Percentiles rank a stretch among this genome's conserved stretches.
Conservation (phyloP, 2,888 invertebrate genomes). For the Hermaeophaga mercurialis region DNA sequence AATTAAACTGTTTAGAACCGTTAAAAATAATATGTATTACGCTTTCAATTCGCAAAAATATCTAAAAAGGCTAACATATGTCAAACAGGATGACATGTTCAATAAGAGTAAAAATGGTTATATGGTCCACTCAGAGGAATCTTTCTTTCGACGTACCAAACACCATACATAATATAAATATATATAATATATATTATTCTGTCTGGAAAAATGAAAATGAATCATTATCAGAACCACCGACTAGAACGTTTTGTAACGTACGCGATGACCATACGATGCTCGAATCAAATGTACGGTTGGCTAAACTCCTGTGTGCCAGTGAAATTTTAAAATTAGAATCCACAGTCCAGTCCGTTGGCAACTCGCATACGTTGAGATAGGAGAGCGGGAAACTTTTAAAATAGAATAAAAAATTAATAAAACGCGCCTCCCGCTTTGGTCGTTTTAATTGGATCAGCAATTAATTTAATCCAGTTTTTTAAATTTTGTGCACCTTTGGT, state of each 20-base stretch:
- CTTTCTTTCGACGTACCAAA: too few relatives aligned
- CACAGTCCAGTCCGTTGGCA: slow-evolving; percentile 38
- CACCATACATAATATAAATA: too few relatives aligned
- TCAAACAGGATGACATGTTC: too few relatives aligned
- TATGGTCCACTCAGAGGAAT: too few relatives aligned
- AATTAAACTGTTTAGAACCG: too few relatives aligned
- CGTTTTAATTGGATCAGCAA: slow-evolving; percentile 21
- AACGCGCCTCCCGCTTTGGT: slow-evolving; percentile 17
- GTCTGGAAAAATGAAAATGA: slow-evolving; percentile 15
- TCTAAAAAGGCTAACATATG: too few relatives aligned
- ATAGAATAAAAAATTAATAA: slow-evolving; percentile 29
- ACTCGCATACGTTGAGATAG: slow-evolving; percentile 39
- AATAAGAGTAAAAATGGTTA: too few relatives aligned
- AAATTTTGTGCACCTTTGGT: slow-evolving; percentile 1
- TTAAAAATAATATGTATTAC: too few relatives aligned
- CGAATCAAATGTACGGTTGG: slow-evolving; percentile 3
- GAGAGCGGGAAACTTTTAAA: slow-evolving; percentile 37
- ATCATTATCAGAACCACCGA: slow-evolving; percentile 28
- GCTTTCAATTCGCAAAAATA: too few relatives aligned
- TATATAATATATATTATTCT: neutral
- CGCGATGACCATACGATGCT: slow-evolving; percentile 39
- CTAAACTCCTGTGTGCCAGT: slow-evolving; percentile 27
- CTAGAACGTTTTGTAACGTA: slow-evolving; percentile 31
- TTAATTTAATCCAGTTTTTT: slow-evolving; percentile 20
- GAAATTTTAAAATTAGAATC: slow-evolving; percentile 43